These are phyloP conservation scores for Aptenodytes patagonicus DNA, from an alignment of 2,113 vertebrate species.

Conservation along the genomic window DNA sequence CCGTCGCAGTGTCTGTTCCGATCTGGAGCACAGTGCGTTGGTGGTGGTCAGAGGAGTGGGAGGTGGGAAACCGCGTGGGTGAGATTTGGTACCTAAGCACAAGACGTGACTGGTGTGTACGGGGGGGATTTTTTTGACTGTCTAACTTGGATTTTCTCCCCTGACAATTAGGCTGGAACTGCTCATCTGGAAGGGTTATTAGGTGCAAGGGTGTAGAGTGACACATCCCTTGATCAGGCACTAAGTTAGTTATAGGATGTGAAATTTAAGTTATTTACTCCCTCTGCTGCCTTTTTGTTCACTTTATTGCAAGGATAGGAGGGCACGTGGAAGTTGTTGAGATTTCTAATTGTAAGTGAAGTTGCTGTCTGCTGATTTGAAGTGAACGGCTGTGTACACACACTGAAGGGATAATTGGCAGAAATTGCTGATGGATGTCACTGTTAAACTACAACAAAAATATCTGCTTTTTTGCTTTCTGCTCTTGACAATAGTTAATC, in stretches of 20 bases:
- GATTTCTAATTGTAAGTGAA: neutral
- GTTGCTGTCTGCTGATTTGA: neutral
- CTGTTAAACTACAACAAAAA: neutral
- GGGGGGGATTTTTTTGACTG: rapidly evolving
- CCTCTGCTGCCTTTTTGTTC: neutral
- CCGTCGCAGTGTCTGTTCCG: rapidly evolving
- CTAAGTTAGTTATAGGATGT: neutral
- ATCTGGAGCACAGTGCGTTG: rapidly evolving
- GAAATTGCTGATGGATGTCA: constrained; percentile 36
- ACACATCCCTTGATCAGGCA: neutral
- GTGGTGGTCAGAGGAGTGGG: neutral
- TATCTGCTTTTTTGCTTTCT: neutral
- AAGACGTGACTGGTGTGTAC: too few relatives aligned
- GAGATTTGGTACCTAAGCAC: neutral
- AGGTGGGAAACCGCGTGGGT: rapidly evolving
- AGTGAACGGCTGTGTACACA: neutral
- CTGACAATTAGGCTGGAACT: neutral
- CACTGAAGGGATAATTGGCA: constrained; percentile 14
- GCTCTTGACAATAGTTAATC: constrained; percentile 37
- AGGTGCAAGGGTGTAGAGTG: neutral
- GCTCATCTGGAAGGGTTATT: neutral
- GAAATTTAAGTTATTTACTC: neutral
- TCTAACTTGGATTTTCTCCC: neutral
- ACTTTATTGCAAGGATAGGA: neutral
- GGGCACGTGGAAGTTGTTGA: neutral